Evolutionary conservation across 2,113 vertebrate genomes (phyloP).

Genomic region (Eulemur macaco): DNA sequence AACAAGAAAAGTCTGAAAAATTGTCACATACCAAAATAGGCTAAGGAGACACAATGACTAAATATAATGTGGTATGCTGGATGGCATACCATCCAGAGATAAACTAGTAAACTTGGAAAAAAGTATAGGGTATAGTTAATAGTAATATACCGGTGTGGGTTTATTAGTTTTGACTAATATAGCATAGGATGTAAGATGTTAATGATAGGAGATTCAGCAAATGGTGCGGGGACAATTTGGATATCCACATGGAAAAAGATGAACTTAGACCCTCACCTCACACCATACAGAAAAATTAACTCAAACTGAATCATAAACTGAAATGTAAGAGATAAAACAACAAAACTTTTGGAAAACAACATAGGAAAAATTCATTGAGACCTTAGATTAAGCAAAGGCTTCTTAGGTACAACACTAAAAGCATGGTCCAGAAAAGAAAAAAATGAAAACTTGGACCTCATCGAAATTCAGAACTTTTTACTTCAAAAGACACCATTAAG

Average conservation of each 20-base stretch:
- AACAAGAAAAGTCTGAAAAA: not conserved
- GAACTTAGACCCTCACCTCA: not conserved
- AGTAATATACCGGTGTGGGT: not conserved
- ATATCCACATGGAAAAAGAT: not conserved
- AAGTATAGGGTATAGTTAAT: not conserved
- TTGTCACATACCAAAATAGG: not conserved
- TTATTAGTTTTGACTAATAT: not conserved
- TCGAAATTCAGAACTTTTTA: not conserved
- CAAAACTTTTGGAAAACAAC: not conserved
- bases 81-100: not conserved
- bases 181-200: not conserved
- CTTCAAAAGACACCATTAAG: constrained; percentile 37
- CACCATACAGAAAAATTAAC: not conserved
- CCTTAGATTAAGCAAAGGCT: not conserved
- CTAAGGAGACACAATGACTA: not conserved
- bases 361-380: not conserved
- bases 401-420: constrained; percentile 12
- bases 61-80: not conserved
- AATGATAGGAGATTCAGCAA: not conserved
- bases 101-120: not conserved
- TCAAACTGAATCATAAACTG: not conserved
- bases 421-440: not conserved
- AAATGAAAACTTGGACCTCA: not conserved
- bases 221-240: not conserved
- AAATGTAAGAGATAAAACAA: not conserved